These are phyloP conservation scores for Mormyrus hasselquistii DNA, from an alignment of 2,797 vertebrate species.

Conservation along the genomic window DNA sequence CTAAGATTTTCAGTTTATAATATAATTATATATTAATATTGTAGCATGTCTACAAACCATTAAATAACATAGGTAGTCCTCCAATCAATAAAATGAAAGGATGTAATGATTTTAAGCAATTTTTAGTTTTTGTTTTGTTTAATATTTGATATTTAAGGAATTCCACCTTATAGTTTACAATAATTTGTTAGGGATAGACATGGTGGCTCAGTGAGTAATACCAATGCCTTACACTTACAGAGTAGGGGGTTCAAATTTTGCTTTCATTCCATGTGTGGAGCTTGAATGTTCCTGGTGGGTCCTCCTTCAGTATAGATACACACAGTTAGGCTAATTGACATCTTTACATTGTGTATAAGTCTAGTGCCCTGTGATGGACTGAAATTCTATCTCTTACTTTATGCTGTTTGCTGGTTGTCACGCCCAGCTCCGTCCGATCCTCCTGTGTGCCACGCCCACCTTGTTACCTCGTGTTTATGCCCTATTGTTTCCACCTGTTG, in stretches of 20 bases:
- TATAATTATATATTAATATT: background rate
- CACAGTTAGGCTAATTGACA: background rate
- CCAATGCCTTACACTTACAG: background rate
- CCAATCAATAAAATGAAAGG: background rate
- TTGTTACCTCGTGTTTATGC: too few species aligned
- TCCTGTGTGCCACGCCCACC: too few species aligned
- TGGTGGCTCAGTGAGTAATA: background rate
- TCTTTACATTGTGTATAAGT: background rate
- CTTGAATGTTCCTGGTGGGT: background rate
- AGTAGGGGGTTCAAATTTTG: background rate
- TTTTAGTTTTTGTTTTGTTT: background rate
- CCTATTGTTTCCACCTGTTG: too few species aligned
- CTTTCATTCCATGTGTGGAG: background rate
- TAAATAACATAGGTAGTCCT: background rate
- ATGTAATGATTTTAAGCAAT: background rate
- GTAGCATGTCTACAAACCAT: background rate
- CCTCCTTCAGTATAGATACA: background rate
- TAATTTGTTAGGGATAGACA: background rate
- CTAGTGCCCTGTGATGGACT: background rate
- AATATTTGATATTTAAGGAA: background rate
- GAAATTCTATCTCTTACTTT: background rate
- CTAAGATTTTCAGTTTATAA: background rate
- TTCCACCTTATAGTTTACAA: background rate
- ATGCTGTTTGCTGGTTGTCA: background rate
- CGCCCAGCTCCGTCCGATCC: too few species aligned